A percentile compares a stretch with the other conserved stretches of the same genome.
These are phyloP conservation scores for Pyralis farinalis DNA, from an alignment of 2,888 invertebrate genomes.

Conservation along the genomic window DNA sequence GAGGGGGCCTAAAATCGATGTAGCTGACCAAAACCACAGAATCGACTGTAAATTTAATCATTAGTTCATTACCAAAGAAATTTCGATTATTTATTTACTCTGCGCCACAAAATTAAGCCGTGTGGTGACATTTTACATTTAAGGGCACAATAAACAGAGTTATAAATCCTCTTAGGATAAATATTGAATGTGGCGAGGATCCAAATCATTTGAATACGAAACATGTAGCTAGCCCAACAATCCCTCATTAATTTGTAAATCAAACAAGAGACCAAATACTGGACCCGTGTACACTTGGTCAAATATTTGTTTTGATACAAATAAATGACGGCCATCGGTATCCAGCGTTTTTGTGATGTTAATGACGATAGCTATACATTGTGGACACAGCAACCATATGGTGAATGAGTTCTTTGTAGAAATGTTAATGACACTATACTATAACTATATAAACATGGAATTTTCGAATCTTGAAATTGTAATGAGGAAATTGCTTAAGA, in stretches of 20 bases:
- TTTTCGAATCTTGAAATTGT: slow-evolving; percentile 20
- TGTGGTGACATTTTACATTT: slow-evolving; percentile 1
- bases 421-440: slow-evolving; percentile 24
- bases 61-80: slow-evolving; percentile 5
- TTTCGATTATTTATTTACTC: slow-evolving; percentile 7
- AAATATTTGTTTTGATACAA: slow-evolving; percentile 77
- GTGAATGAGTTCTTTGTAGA: slow-evolving; percentile 38
- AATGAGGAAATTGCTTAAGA: slow-evolving; percentile 4
- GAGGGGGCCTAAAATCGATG: slow-evolving; percentile 41
- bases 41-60: slow-evolving; percentile 8
- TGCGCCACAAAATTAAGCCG: slow-evolving; percentile 5
- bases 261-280: slow-evolving; percentile 64
- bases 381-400: slow-evolving; percentile 55
- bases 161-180: slow-evolving; percentile 22
- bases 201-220: slow-evolving; percentile 43
- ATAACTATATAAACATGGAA: slow-evolving; percentile 33
- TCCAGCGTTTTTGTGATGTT: slow-evolving; percentile 66
- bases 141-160: slow-evolving; percentile 3
- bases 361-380: slow-evolving; percentile 56
- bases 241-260: slow-evolving; percentile 71
- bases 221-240: slow-evolving; percentile 53
- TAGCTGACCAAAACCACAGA: slow-evolving; percentile 28
- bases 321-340: slow-evolving; percentile 70
- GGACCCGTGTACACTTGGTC: slow-evolving; percentile 71
- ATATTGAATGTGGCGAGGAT: slow-evolving; percentile 35